Conservation (phyloP, 2,888 invertebrate genomes). For the Polyommatus iphigenia region DNA sequence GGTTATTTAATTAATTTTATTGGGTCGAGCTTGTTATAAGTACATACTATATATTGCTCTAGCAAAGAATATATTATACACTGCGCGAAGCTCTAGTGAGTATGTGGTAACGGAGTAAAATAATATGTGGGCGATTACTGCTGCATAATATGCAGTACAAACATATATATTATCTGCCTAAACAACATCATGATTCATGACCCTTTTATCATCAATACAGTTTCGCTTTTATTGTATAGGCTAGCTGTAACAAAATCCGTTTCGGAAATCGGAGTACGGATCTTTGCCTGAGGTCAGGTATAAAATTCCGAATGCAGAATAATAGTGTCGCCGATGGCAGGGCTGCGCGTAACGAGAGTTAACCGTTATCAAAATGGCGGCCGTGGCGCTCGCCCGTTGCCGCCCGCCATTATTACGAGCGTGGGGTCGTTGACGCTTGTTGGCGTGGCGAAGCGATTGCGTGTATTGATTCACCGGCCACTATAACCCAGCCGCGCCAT, state of each 20-base stretch:
- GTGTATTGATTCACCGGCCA: slow-evolving; percentile 53
- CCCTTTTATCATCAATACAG: not conserved
- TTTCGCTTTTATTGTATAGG: not conserved
- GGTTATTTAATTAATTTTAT: not conserved
- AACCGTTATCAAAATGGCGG: slow-evolving; percentile 74
- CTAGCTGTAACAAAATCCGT: not conserved
- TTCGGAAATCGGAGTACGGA: not conserved
- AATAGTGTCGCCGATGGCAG: not conserved
- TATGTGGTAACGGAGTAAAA: not conserved
- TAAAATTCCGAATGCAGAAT: slow-evolving; percentile 3
- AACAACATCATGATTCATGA: not conserved
- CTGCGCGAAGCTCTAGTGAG: too few relatives aligned
- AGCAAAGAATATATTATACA: too few relatives aligned
- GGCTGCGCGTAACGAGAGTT: slow-evolving; percentile 43
- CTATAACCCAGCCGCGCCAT: slow-evolving; percentile 56
- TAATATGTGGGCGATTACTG: not conserved
- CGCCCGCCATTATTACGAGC: slow-evolving; percentile 50
- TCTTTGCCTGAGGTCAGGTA: slow-evolving; percentile 29
- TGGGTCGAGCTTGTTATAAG: not conserved
- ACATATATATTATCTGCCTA: not conserved
- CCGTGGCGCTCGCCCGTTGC: slow-evolving; percentile 52
- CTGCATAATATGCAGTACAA: not conserved
- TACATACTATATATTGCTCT: not conserved
- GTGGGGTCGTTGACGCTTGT: slow-evolving; percentile 70
- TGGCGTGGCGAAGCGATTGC: slow-evolving; percentile 49